Evolutionary conservation across 2,113 vertebrate species (phyloP).

Genomic region (Bujurquina vittata): DNA sequence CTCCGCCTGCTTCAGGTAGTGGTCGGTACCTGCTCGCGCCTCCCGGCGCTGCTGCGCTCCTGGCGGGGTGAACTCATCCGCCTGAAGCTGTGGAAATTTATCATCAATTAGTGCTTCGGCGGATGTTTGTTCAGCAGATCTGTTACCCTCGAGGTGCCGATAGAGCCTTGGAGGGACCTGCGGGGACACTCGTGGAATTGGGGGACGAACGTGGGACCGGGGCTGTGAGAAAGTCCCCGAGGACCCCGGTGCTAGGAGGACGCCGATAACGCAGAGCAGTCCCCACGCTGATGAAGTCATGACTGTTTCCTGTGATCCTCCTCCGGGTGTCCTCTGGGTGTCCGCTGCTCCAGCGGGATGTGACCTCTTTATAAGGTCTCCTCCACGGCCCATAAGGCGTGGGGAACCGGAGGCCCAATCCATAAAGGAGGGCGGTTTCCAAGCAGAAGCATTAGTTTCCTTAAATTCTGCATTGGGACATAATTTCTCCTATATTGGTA

Average conservation of each 20-base stretch:
- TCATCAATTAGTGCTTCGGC: neutral
- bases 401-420: slow-evolving; percentile 45
- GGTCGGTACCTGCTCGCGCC: neutral
- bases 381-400: slow-evolving; percentile 36
- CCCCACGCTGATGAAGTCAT: slow-evolving; percentile 53
- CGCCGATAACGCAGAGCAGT: slow-evolving; percentile 41
- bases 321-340: neutral
- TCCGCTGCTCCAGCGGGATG: neutral
- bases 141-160: neutral
- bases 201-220: slow-evolving; percentile 39
- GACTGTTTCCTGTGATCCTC: neutral
- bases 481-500: neutral
- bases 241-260: slow-evolving; percentile 59
- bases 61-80: neutral
- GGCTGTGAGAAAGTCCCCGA: slow-evolving; percentile 57
- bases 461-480: neutral
- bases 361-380: slow-evolving; percentile 40
- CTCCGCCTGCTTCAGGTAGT: slow-evolving; percentile 8
- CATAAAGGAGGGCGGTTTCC: slow-evolving; percentile 1
- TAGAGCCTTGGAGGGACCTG: slow-evolving; percentile 5
- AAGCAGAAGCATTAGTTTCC: neutral
- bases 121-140: neutral
- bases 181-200: slow-evolving; percentile 3
- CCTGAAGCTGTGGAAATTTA: neutral
- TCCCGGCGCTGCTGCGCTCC: slow-evolving; percentile 27